Conservation (phyloP, 1,140 invertebrate genomes). For the Sweltsa coloradensis region DNA sequence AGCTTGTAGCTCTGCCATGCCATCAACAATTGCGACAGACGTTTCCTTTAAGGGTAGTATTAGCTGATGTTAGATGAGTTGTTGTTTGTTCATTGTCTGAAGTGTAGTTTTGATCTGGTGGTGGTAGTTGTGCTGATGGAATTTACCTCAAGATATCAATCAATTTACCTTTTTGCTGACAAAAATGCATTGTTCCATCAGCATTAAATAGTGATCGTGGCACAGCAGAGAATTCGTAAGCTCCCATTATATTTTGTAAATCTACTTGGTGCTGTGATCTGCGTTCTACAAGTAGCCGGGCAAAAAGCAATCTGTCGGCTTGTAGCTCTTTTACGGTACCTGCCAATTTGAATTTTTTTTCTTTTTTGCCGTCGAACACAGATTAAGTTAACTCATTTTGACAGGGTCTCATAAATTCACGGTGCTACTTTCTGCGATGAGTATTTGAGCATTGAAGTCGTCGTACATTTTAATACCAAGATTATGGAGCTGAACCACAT, state of each 20-base stretch:
- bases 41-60: neutral
- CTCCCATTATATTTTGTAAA: neutral
- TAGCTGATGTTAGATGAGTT: neutral
- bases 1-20: slow-evolving; percentile 3
- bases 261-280: neutral
- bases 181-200: slow-evolving; percentile 3
- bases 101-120: too few species aligned
- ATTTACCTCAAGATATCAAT: neutral
- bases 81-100: neutral
- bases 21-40: slow-evolving; percentile 2
- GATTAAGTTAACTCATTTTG: neutral
- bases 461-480: too few species aligned
- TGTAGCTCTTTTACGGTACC: neutral
- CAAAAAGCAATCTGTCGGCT: neutral
- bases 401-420: slow-evolving; percentile 2
- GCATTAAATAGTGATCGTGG: slow-evolving; percentile 4
- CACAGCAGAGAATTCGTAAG: slow-evolving; percentile 1
- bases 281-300: neutral
- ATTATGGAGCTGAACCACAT: too few species aligned
- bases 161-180: slow-evolving; percentile 3
- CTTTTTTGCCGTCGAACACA: neutral
- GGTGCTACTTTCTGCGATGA: too few species aligned
- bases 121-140: too few species aligned
- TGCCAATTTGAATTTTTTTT: neutral
- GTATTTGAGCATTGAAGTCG: too few species aligned